Evolutionary conservation across 2,113 vertebrate species (phyloP), one percentile per base, ranked within the genome.

Genomic region (Stigmatopora argus): DNA sequence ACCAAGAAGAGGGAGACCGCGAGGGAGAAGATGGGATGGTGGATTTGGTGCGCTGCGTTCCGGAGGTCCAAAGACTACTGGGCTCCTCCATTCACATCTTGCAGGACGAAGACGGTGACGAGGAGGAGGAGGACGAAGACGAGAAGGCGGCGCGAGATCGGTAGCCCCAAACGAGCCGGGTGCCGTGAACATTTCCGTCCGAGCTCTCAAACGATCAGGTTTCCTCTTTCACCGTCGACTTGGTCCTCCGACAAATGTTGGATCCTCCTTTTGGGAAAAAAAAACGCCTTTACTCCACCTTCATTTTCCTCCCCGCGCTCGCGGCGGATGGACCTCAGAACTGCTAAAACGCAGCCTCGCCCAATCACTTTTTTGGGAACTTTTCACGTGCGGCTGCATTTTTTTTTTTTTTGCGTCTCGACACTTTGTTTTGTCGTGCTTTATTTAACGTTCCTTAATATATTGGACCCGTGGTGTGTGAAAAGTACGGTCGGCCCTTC

Each of bases 1-100:
- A 93, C 85, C 61, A 81, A 0, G 88, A 87, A 15, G 77, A 72
- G 8, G 73, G 83, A 60, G 93, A 76, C 0, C 86, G 92, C 78
- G 92, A 92, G 84, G 64, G 81, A 0, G 55, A 86, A 0, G 88
- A 92, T 66, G 93, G 94, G 85, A 91, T 89, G 65, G 92, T 96
- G 78, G 95, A 99, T 83, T 85, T 98, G 88, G 93, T 98, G 79
- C 93, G 91, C 63, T 98, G 96, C 0, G 93, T 97, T 66, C 92
- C 94, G 0, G 96, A 98, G 85, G 89, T 99, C 66, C 92, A 96
- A 65, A 91, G 89, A 88, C 94, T 98, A 64, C 86, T 99, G 78
- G 97, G 97, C 47, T 98, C 96, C 0, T 86, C 89, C 19, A 81
- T 92, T 73, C 90, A 92, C 68, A 80, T 91, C 57, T 82, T 92